These are phyloP conservation scores for Proctacanthus coquilletti DNA, from an alignment of 1,140 invertebrate genomes.

Conservation along the genomic window DNA sequence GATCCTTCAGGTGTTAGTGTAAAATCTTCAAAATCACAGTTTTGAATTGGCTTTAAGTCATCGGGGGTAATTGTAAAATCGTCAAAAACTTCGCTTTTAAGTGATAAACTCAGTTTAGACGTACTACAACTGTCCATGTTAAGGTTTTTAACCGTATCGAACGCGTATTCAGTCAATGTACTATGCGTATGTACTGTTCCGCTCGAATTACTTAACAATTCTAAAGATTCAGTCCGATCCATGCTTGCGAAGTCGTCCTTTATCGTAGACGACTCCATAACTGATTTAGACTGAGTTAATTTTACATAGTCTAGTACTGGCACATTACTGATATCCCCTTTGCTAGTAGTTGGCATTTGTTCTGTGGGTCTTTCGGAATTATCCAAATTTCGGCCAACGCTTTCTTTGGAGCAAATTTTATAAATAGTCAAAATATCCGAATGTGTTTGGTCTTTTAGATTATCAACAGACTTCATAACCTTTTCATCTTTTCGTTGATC, in stretches of 20 bases:
- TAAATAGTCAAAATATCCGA: slow-evolving; percentile 6
- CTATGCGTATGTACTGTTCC: slow-evolving; percentile 5
- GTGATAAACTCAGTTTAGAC: slow-evolving; percentile 7
- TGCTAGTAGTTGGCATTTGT: neutral
- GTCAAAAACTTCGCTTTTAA: slow-evolving; percentile 8
- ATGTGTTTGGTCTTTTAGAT: neutral
- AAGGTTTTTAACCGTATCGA: slow-evolving; percentile 7
- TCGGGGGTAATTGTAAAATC: slow-evolving; percentile 7
- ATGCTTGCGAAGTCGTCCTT: neutral
- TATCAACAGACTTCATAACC: neutral
- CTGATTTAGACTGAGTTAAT: neutral
- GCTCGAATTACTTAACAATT: slow-evolving; percentile 7
- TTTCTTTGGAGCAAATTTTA: slow-evolving; percentile 5
- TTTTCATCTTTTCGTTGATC: slow-evolving; percentile 1
- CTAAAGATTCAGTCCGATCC: slow-evolving; percentile 5
- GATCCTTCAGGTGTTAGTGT: slow-evolving; percentile 7
- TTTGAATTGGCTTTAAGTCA: slow-evolving; percentile 1
- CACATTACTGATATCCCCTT: neutral
- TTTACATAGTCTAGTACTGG: slow-evolving; percentile 5
- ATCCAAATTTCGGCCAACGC: too few relatives aligned
- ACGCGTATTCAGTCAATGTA: slow-evolving; percentile 6
- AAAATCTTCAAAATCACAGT: slow-evolving; percentile 8
- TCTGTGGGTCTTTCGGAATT: neutral
- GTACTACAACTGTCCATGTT: slow-evolving; percentile 7
- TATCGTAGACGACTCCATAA: neutral